Base-by-base conservation (phyloP, 2,797 vertebrate genomes). In the Protonibea diacanthus region DNA sequence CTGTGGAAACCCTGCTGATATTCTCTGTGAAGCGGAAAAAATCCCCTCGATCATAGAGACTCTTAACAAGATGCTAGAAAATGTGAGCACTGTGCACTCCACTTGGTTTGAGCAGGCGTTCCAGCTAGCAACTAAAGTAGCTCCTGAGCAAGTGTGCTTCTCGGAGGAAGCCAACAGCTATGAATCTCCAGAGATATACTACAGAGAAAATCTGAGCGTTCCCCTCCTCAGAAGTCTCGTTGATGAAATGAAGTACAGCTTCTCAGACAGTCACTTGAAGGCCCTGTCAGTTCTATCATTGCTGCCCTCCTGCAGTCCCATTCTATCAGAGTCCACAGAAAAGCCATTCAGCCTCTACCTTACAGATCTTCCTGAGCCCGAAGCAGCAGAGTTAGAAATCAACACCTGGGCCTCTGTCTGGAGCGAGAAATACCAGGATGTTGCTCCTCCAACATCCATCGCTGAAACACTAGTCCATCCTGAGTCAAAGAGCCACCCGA, bases 81-180 rank as follows among this genome's bases (percentile, higher is more conserved):
- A 99, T 57, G 95, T 99, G 21, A 95, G 93, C 52, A 91, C 94
- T 5, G 94, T 98, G 82, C 97, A 99, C 66, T 86, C 95, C 13
- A 91, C 95, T 76, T 99, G 98, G 98, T 99, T 99, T 71, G 97
- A 99, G 83, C 97, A 99, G 92, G 98, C 97, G 0, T 97, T 96
- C 58, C 95, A 95, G 88, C 87, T 99, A 55, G 97, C 97, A 5
- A 82, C 92, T 44, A 98, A 96, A 87, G 92, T 99, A 59, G 95
- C 96, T 29, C 94, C 92, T 1, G 93, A 95, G 21, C 93, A 93
- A 14, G 86, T 95, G 23, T 94, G 90, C 57, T 96, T 98, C 86
- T 95, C 96, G 6, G 93, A 97, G 84, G 95, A 96, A 71, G 95
- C 96, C 21, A 95, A 91, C 8, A 94, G 91, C 95, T 97, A 89